Conservation (phyloP, 2,888 invertebrate species). For the Agrotis exclamationis region DNA sequence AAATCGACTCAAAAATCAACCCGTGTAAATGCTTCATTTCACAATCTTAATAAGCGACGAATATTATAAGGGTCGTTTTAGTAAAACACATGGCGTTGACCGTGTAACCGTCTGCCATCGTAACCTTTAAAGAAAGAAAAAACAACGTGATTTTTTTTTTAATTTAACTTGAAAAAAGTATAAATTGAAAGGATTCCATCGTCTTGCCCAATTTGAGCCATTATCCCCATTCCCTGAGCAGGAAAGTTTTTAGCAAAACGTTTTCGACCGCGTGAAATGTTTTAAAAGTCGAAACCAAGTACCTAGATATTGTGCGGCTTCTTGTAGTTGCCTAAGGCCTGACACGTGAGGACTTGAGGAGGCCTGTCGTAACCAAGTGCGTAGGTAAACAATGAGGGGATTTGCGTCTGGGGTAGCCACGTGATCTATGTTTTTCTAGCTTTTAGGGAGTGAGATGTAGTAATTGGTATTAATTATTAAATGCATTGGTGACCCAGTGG, state of each 20-base stretch:
- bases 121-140: not conserved
- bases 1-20: too few relatives aligned
- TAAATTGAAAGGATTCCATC: not conserved
- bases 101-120: not conserved
- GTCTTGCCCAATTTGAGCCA: not conserved
- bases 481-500: too few relatives aligned
- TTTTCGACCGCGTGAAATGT: conserved; percentile 19
- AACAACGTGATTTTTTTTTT: not conserved
- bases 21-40: too few relatives aligned
- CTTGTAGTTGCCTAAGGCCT: conserved; percentile 2
- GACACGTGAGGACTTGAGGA: conserved; percentile 6
- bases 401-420: conserved; percentile 4
- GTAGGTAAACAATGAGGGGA: conserved; percentile 1
- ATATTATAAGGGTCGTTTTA: not conserved
- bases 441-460: too few relatives aligned
- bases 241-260: not conserved
- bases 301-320: conserved; percentile 42
- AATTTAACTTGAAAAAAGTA: not conserved
- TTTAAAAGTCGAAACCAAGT: conserved; percentile 11
- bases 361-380: conserved; percentile 11
- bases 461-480: too few relatives aligned
- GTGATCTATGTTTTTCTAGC: conserved; percentile 1
- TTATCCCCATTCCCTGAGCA: not conserved
- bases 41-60: too few relatives aligned
- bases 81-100: not conserved